Percentiles rank a stretch among this genome's conserved stretches.
Conservation (phyloP, 2,888 invertebrate genomes). For the Apamea anceps region DNA sequence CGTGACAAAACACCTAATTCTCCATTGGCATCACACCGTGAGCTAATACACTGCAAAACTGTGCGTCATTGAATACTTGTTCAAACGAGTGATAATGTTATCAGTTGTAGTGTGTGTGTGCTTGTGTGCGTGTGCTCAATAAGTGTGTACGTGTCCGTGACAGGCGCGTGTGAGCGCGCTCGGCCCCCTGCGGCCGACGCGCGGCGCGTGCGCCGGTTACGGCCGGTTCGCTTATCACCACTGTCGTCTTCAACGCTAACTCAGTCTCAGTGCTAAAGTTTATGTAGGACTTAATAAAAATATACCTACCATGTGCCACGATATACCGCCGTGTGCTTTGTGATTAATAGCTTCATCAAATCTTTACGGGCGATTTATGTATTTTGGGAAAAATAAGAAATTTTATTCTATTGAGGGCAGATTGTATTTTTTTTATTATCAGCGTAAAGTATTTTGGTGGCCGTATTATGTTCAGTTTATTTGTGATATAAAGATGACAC, state of each 20-base stretch:
- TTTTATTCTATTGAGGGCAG: constrained; percentile 31
- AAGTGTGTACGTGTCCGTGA: constrained; percentile 66
- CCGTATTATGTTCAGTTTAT: constrained; percentile 15
- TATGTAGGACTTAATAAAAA: constrained; percentile 75
- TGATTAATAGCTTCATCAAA: constrained; percentile 43
- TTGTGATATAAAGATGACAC: constrained; percentile 21
- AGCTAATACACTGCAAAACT: constrained; percentile 72
- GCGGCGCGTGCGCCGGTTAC: constrained; percentile 81
- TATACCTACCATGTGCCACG: constrained; percentile 67
- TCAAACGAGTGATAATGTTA: constrained; percentile 78
- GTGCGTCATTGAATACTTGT: constrained; percentile 79
- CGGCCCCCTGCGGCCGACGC: constrained; percentile 88
- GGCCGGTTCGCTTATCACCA: constrained; percentile 85
- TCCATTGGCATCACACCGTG: constrained; percentile 45
- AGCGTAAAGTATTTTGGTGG: constrained; percentile 27
- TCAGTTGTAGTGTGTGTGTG: constrained; percentile 66
- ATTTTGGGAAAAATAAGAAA: constrained; percentile 15
- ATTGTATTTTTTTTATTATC: constrained; percentile 21
- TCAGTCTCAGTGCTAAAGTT: constrained; percentile 73
- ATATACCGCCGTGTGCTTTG: constrained; percentile 39
- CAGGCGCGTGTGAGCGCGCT: constrained; percentile 64
- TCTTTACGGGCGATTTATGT: constrained; percentile 10
- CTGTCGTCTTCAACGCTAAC: constrained; percentile 77
- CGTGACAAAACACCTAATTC: constrained; percentile 63
- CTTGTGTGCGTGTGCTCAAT: constrained; percentile 62